Conservation (phyloP, 2,888 invertebrate genomes). For the Pristionchus maxplancki region DNA sequence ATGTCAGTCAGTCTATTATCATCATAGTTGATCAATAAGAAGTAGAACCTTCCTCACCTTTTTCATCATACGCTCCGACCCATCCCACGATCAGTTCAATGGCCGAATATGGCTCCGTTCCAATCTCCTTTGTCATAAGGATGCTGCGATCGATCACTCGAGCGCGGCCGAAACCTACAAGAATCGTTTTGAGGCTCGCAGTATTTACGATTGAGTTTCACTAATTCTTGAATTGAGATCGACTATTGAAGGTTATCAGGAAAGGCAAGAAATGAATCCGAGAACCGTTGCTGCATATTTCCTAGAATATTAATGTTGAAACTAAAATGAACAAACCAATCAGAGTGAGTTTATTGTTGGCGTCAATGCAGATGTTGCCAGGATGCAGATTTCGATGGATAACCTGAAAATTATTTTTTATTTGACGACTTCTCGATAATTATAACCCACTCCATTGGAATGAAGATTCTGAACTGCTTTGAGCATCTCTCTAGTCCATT, state of each 20-base stretch:
- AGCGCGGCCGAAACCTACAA: not conserved
- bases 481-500: not conserved
- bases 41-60: not conserved
- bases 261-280: too few species aligned
- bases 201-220: too few species aligned
- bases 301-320: too few species aligned
- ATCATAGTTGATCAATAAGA: too few species aligned
- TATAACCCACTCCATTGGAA: not conserved
- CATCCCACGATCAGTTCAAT: not conserved
- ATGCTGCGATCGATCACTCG: not conserved
- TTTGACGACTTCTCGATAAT: not conserved
- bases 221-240: too few species aligned
- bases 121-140: not conserved
- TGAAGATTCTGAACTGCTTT: not conserved
- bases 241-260: too few species aligned
- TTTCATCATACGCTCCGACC: not conserved
- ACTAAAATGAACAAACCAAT: too few species aligned
- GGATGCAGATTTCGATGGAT: not conserved
- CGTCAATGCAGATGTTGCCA: not conserved
- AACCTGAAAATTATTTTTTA: not conserved
- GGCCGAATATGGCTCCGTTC: not conserved
- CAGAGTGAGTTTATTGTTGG: not conserved
- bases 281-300: too few species aligned
- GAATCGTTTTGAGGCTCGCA: too few species aligned
- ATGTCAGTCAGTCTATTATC: too few species aligned